Conservation (phyloP, 2,113 vertebrate species). For the Lepidothrix coronata region DNA sequence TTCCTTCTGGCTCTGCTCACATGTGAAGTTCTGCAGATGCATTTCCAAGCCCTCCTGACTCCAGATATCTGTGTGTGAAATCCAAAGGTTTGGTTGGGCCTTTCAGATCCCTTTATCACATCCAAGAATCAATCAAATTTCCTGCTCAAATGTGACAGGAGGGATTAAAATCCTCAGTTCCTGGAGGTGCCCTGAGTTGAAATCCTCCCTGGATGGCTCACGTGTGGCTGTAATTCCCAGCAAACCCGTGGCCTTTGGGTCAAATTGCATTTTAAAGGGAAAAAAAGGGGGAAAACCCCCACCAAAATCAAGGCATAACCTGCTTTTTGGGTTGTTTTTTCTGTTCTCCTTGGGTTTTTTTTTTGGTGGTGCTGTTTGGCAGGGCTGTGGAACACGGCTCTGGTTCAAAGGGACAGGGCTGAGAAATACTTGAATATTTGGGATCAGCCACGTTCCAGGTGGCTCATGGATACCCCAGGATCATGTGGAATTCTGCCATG, state of each 20-base stretch:
- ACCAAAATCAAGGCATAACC: not conserved
- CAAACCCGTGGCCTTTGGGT: not conserved
- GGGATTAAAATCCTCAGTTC: not conserved
- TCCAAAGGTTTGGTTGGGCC: not conserved
- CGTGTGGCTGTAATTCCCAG: not conserved
- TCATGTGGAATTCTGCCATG: not conserved
- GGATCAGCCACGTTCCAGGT: not conserved
- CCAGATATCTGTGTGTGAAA: not conserved
- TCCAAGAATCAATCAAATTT: not conserved
- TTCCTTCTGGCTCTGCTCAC: not conserved
- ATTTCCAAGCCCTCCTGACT: no score
- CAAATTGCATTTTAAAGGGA: not conserved
- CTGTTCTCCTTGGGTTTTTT: not conserved
- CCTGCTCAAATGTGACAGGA: not conserved
- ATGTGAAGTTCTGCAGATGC: not conserved
- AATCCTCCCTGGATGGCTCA: not conserved
- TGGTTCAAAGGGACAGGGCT: not conserved
- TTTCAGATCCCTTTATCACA: not conserved
- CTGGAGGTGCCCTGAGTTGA: not conserved
- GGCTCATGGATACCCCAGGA: not conserved
- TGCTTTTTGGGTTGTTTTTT: not conserved
- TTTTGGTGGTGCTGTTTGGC: not conserved
- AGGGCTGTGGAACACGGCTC: not conserved
- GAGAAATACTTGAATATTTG: not conserved
- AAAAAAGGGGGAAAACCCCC: not conserved